Percentiles rank a stretch among this genome's conserved stretches.
These are phyloP conservation scores for Chloromyia formosa DNA, from an alignment of 2,888 invertebrate genomes.

Conservation along the genomic window DNA sequence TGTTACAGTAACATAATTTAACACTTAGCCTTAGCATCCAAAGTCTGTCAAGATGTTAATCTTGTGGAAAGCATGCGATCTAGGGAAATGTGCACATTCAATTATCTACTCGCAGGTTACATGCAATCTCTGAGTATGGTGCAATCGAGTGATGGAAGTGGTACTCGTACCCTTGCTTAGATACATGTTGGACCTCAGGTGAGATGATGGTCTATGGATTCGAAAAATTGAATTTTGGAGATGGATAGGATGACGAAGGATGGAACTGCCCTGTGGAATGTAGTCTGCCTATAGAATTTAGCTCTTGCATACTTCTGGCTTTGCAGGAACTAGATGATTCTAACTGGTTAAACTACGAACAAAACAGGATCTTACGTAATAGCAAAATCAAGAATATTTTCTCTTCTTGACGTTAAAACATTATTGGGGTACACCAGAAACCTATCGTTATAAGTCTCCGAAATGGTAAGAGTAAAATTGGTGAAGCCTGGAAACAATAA, in stretches of 20 bases:
- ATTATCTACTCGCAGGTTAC: constrained; percentile 35
- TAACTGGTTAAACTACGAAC: too few relatives aligned
- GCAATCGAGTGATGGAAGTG: constrained; percentile 27
- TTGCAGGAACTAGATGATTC: too few relatives aligned
- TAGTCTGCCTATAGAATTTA: too few relatives aligned
- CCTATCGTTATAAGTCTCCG: too few relatives aligned
- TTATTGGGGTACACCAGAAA: too few relatives aligned
- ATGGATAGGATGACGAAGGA: too few relatives aligned
- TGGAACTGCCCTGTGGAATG: too few relatives aligned
- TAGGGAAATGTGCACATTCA: constrained; percentile 48
- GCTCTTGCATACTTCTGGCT: too few relatives aligned
- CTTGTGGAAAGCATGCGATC: constrained; percentile 53
- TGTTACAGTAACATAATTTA: constrained; percentile 50
- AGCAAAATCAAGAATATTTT: too few relatives aligned
- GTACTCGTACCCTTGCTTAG: constrained; percentile 15
- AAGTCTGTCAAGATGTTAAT: constrained; percentile 52
- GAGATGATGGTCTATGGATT: background rate
- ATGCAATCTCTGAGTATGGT: constrained; percentile 13
- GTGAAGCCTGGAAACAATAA: too few relatives aligned
- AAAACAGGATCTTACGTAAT: too few relatives aligned
- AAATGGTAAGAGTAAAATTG: too few relatives aligned
- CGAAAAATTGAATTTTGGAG: background rate
- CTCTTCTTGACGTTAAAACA: background rate
- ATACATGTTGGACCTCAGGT: constrained; percentile 39
- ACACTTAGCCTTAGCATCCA: constrained; percentile 49